Percentiles rank a stretch among this genome's conserved stretches.
These are phyloP conservation scores for Camelus dromedarius DNA, from an alignment of 2,113 vertebrate species.

Conservation along the genomic window DNA sequence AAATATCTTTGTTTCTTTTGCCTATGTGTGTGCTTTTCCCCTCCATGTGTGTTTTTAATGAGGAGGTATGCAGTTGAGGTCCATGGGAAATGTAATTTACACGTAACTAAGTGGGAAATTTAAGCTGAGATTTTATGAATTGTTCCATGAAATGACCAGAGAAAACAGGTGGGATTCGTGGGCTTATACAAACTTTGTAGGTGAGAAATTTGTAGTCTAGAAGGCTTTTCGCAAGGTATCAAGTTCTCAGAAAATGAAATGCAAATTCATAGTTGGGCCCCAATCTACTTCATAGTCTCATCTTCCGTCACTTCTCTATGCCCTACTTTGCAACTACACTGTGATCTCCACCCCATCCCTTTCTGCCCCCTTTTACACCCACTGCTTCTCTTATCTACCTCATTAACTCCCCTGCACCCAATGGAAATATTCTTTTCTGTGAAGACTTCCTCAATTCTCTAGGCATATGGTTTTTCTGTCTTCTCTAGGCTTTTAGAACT, in stretches of 20 bases:
- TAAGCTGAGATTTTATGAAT: neutral
- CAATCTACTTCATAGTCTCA: neutral
- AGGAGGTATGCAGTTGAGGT: neutral
- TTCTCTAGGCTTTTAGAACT: neutral
- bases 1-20: neutral
- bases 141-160: neutral
- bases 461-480: neutral
- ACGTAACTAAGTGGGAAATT: neutral
- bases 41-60: neutral
- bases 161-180: neutral
- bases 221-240: neutral
- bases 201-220: neutral
- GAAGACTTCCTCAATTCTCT: neutral
- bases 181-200: neutral
- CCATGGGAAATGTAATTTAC: neutral
- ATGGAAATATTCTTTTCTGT: neutral
- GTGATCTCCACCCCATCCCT: neutral
- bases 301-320: too few species aligned
- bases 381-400: neutral
- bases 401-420: neutral
- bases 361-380: rapidly evolving
- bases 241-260: neutral
- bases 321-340: neutral
- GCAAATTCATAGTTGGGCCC: neutral
- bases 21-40: neutral